Evolutionary conservation across 2,888 invertebrate genomes (phyloP), one percentile per base, ranked within the genome.

Genomic region (Phengaris arion): DNA sequence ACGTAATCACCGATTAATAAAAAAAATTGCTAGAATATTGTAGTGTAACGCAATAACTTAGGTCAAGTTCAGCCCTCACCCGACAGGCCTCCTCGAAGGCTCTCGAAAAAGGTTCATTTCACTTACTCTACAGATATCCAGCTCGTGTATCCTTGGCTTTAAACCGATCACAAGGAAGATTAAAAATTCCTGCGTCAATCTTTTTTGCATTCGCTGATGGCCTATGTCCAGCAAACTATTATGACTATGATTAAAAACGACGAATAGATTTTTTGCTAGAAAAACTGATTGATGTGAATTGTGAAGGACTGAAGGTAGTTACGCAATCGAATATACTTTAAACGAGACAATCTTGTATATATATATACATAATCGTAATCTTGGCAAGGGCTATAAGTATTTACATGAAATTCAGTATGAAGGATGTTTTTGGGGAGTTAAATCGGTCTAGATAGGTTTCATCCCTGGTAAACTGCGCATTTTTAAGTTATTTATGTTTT

Each of bases 121-220:
- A 64, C 64, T 64, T 35, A 64, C 64, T 35, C 12, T 12, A 64
- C 35, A 64, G 35, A 64, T 64, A 7, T 35, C 64, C 64, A 9
- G 35, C 64, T 64, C 64, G 64, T 64, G 35, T 64, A 35, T 64
- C 64, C 64, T 64, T 12, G 35, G 64, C 12, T 45, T 12, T 48
- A 48, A 10, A 52, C 64, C 10, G 7, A 45, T 64, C 64, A 64
- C 35, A 12, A 59, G 64, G 35, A 52, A 64, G 64, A 64, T 64
- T 64, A 64, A 64, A 64, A 64, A 64, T 64, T 64, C 64, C 64
- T 64, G 64, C 64, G 35, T 64, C 64, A 64, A 64, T 64, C 64
- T 64, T 64, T 64, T 64, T 64, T 64, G 35, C 64, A 35, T 64
- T 12, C 52, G 12, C 4, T 22, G 64, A 64, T 12, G 64, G 64